These are phyloP conservation scores for Psilopsiagon aymara DNA, from an alignment of 2,113 vertebrate species.

Conservation along the genomic window DNA sequence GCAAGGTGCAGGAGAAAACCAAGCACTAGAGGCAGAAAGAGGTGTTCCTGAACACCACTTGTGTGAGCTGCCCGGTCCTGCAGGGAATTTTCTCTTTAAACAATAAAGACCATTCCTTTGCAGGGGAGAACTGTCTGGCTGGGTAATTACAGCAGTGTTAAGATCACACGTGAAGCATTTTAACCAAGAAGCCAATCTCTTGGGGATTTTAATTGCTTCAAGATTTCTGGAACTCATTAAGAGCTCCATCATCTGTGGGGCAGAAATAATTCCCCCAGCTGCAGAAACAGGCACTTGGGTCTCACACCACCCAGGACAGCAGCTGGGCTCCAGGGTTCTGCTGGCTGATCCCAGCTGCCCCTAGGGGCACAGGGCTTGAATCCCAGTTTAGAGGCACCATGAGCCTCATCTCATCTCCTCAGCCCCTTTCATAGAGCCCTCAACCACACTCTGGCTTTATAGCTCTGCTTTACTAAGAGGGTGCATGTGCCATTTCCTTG, in stretches of 20 bases:
- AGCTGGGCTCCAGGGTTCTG: neutral
- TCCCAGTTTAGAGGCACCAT: neutral
- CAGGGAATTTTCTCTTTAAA: neutral
- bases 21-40: neutral
- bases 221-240: neutral
- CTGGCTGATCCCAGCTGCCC: neutral
- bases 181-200: neutral
- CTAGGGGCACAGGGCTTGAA: neutral
- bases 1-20: neutral
- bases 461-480: neutral
- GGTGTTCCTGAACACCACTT: neutral
- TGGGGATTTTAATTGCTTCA: neutral
- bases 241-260: rapidly evolving
- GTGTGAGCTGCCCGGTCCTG: neutral
- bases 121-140: neutral
- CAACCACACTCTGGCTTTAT: neutral
- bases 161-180: neutral
- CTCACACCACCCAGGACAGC: neutral
- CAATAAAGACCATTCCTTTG: neutral
- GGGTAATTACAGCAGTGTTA: neutral
- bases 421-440: neutral
- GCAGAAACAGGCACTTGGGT: neutral
- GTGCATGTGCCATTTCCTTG: rapidly evolving
- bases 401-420: neutral
- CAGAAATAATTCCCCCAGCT: neutral